Conservation (phyloP, 2,888 invertebrate genomes). For the Limenitis camilla region DNA sequence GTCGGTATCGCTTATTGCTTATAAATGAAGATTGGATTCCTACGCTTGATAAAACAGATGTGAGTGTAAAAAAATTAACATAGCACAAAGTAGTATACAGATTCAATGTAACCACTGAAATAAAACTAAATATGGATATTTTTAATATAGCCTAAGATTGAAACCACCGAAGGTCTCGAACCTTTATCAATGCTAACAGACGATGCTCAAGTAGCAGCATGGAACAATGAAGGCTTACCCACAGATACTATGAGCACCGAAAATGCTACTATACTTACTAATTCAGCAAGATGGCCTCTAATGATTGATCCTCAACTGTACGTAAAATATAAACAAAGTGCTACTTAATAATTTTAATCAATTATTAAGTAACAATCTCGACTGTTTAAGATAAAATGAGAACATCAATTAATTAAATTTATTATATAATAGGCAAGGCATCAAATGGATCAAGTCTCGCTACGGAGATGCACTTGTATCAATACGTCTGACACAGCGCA, state of each 20-base stretch:
- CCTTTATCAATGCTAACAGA: conserved; percentile 91
- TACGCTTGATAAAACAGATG: conserved; percentile 79
- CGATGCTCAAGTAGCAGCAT: conserved; percentile 92
- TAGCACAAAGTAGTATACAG: neutral
- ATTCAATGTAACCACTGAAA: too few relatives aligned
- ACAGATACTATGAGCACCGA: conserved; percentile 95
- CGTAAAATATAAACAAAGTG: too few relatives aligned
- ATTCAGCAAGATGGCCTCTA: conserved; percentile 93
- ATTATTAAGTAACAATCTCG: too few relatives aligned
- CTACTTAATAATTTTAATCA: neutral
- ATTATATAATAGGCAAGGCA: conserved; percentile 77
- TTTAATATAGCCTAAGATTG: conserved; percentile 79
- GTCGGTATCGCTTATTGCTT: conserved; percentile 85
- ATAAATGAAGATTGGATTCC: conserved; percentile 88
- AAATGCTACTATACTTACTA: conserved; percentile 93
- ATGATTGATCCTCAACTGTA: conserved; percentile 94
- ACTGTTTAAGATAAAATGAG: too few relatives aligned
- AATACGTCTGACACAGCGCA: conserved; percentile 84
- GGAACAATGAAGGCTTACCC: conserved; percentile 96
- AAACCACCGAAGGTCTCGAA: conserved; percentile 85
- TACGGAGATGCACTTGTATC: conserved; percentile 83
- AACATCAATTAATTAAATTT: neutral
- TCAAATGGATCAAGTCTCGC: conserved; percentile 96
- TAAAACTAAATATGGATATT: neutral
- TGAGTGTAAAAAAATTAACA: too few relatives aligned